phyloP scores from a whole-genome alignment of 1,140 invertebrate genomes.

The Latrodectus geometricus region DNA sequence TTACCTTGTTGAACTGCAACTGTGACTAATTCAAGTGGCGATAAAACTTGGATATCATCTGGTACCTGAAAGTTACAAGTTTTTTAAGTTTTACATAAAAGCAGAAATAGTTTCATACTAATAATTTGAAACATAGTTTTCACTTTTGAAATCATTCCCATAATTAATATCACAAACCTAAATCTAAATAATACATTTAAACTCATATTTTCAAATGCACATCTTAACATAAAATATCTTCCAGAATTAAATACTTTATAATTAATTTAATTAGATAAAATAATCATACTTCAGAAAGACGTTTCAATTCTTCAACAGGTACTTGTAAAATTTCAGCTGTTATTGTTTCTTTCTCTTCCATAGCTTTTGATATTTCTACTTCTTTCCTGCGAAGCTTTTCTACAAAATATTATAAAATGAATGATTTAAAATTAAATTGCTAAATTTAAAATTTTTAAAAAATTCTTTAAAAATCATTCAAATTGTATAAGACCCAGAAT shows the following conservation, averaged over 20 bases:
- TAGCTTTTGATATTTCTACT: constrained; percentile 77
- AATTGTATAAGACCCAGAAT: no score
- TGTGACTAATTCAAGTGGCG: constrained; percentile 78
- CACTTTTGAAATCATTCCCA: no score
- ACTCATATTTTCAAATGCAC: no score
- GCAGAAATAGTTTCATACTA: no score
- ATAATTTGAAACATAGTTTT: no score
- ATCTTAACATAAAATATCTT: no score
- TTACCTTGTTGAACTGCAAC: constrained; percentile 80
- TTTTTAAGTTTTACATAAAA: no score
- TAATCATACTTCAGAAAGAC: constrained; percentile 74
- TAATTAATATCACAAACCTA: no score
- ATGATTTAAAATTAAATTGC: no score
- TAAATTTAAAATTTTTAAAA: no score
- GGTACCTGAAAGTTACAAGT: constrained; percentile 65
- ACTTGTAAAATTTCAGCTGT: constrained; percentile 82
- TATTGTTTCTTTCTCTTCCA: constrained; percentile 80
- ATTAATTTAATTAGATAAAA: background rate
- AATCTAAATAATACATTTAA: no score
- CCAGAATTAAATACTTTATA: background rate
- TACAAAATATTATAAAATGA: constrained; percentile 66
- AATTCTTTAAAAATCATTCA: no score
- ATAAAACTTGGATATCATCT: constrained; percentile 70
- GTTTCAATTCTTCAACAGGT: constrained; percentile 78
- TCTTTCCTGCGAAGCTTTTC: constrained; percentile 81